Evolutionary conservation across 2,888 invertebrate genomes (phyloP).

Genomic region (Tipula lateralis): DNA sequence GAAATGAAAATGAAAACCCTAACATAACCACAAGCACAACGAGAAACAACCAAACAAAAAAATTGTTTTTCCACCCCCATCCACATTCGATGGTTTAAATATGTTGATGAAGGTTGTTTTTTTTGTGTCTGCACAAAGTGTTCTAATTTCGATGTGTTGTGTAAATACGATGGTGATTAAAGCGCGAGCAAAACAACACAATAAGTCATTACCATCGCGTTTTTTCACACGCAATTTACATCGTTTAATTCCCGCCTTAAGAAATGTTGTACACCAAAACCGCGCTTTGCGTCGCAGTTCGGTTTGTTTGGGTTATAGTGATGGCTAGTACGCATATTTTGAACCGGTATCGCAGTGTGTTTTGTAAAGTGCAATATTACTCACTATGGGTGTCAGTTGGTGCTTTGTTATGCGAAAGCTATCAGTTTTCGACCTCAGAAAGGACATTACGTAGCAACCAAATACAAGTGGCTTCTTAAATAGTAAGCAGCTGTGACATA

Average conservation of each 20-base stretch:
- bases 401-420: no score
- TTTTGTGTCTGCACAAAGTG: background rate
- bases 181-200: background rate
- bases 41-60: background rate
- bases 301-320: no score
- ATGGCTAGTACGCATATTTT: no score
- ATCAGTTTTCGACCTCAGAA: no score
- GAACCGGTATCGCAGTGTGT: no score
- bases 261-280: background rate
- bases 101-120: background rate
- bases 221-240: background rate
- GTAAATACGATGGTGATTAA: background rate
- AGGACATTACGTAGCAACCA: no score
- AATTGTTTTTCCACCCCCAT: background rate
- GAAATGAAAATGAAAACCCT: background rate
- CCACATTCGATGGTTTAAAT: background rate
- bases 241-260: background rate
- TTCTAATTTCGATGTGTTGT: background rate
- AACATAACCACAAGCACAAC: background rate
- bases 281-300: no score
- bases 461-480: no score
- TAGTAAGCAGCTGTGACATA: no score
- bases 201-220: background rate
- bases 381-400: no score
- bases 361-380: no score